Conservation (phyloP, 2,797 vertebrate genomes). For the Loriculus beryllinus region DNA sequence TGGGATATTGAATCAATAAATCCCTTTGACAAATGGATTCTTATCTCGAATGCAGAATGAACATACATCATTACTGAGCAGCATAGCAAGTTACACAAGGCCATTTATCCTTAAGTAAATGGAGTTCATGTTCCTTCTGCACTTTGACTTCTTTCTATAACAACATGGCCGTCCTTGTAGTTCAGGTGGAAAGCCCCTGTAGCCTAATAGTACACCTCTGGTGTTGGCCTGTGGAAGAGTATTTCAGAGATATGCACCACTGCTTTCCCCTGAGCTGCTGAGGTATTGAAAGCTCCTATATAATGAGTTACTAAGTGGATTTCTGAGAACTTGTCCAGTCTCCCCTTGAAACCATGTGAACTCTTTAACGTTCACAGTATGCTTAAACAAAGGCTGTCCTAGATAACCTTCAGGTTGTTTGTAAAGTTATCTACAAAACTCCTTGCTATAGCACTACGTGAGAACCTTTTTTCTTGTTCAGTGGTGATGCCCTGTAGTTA, state of each 20-base stretch:
- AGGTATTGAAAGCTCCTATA: background rate
- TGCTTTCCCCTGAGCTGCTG: background rate
- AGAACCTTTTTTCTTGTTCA: background rate
- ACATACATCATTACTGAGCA: background rate
- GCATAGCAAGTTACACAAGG: background rate
- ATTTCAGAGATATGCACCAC: background rate
- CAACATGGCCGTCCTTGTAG: background rate
- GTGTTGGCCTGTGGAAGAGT: background rate
- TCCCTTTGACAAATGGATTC: background rate
- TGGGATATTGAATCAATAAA: background rate
- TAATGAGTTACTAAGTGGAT: conserved; percentile 41
- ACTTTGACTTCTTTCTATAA: background rate
- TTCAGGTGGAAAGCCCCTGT: background rate
- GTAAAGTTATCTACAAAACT: background rate
- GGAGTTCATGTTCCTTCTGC: background rate
- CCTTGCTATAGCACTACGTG: background rate
- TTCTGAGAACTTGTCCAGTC: conserved; percentile 12
- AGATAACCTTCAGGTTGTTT: conserved; percentile 17
- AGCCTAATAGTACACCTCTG: background rate
- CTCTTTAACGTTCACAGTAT: background rate
- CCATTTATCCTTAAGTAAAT: background rate
- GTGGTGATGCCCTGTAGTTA: background rate
- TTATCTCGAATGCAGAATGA: background rate
- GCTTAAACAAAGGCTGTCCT: conserved; percentile 18
- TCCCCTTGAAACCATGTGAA: conserved; percentile 21